Evolutionary conservation across 2,888 invertebrate species (phyloP).

Genomic region (Drosophila lacicola): DNA sequence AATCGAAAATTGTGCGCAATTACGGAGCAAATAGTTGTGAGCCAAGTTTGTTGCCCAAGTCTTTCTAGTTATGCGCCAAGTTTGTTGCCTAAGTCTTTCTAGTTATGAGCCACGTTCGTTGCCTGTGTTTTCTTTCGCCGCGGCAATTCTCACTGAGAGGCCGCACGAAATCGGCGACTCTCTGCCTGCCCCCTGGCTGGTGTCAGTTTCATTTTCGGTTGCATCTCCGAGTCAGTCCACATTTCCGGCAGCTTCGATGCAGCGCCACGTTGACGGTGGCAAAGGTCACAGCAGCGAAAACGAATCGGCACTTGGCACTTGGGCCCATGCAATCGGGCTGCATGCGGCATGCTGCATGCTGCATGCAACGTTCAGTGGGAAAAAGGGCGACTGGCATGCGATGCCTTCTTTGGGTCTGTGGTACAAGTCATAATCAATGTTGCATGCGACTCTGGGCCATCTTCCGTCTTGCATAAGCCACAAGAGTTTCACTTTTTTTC

Average conservation of each 20-base stretch:
- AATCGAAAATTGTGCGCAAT: constrained; percentile 64
- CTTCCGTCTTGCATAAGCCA: constrained; percentile 76
- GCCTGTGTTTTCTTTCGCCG: constrained; percentile 12
- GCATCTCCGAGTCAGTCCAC: constrained; percentile 48
- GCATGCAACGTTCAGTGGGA: constrained; percentile 34
- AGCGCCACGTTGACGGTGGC: constrained; percentile 49
- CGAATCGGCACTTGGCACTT: constrained; percentile 59
- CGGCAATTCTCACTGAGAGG: constrained; percentile 18
- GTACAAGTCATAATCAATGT: constrained; percentile 68
- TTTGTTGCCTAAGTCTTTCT: constrained; percentile 27
- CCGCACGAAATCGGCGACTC: constrained; percentile 30
- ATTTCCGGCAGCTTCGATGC: constrained; percentile 65
- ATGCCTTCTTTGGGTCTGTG: constrained; percentile 72
- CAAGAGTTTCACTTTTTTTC: constrained; percentile 66
- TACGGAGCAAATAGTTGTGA: constrained; percentile 57
- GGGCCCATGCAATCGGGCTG: constrained; percentile 38
- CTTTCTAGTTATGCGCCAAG: constrained; percentile 14
- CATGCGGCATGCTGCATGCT: constrained; percentile 29
- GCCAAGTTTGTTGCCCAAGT: constrained; percentile 51
- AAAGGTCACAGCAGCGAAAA: constrained; percentile 66
- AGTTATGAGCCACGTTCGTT: constrained; percentile 9
- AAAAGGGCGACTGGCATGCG: constrained; percentile 67
- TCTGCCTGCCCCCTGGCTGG: constrained; percentile 4
- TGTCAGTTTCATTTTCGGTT: constrained; percentile 39
- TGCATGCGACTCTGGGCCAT: constrained; percentile 61